These are phyloP conservation scores for Apodemus speciosus DNA, from an alignment of 2,113 vertebrate genomes.

Conservation along the genomic window DNA sequence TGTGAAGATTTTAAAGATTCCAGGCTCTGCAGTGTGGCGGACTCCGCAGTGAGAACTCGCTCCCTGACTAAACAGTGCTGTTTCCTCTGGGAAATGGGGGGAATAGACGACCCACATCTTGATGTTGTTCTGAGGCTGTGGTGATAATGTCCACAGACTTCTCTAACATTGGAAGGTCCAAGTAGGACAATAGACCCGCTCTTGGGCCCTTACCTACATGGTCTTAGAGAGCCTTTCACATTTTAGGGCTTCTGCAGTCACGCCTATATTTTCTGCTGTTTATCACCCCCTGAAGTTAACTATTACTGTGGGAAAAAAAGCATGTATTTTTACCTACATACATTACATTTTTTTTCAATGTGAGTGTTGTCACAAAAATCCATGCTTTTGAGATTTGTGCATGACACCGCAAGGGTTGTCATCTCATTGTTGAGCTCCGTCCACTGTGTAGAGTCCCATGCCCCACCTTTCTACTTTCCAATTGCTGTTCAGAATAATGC, in stretches of 20 bases:
- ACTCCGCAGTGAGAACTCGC: too few species aligned
- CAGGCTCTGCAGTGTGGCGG: not conserved
- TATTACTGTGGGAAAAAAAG: not conserved
- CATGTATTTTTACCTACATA: not conserved
- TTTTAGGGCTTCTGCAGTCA: not conserved
- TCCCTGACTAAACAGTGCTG: not conserved
- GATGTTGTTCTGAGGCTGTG: not conserved
- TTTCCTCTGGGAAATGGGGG: not conserved
- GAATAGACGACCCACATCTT: not conserved
- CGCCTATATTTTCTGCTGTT: not conserved
- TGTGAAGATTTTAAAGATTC: not conserved
- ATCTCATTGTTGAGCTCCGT: not conserved
- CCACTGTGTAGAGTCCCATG: not conserved
- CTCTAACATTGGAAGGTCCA: too few species aligned
- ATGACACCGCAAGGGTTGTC: not conserved
- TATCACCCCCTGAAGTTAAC: not conserved
- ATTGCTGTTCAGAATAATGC: not conserved
- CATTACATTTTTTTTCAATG: not conserved
- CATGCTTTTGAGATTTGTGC: not conserved
- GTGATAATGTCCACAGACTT: not conserved
- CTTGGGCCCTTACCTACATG: not conserved
- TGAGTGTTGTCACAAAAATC: not conserved
- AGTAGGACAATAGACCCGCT: not conserved
- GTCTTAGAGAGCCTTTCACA: not conserved
- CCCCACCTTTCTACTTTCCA: not conserved